phyloP scores from a whole-genome alignment of 2,113 vertebrate genomes.

The Sorex araneus region DNA sequence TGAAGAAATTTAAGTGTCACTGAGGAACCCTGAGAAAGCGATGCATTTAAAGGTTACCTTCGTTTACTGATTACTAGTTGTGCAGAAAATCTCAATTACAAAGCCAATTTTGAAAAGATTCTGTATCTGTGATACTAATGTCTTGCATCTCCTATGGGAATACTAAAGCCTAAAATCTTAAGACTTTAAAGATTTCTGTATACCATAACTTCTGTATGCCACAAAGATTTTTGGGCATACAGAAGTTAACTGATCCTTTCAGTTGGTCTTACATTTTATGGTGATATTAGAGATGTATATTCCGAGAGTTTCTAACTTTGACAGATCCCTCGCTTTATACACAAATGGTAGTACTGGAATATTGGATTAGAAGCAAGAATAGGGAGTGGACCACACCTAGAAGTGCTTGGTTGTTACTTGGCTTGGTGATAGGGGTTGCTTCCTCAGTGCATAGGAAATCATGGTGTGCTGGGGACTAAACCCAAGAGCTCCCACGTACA shows the following conservation, averaged over 20 bases:
- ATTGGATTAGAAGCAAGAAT: neutral
- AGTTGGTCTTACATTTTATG: neutral
- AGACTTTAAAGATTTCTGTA: too few species aligned
- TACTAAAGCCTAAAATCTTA: neutral
- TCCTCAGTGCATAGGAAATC: too few species aligned
- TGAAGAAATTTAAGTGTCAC: neutral
- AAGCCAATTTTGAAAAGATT: neutral
- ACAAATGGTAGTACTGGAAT: neutral
- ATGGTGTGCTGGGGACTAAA: too few species aligned
- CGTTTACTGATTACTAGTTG: conserved; percentile 12
- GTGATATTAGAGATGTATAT: neutral
- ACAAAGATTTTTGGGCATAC: neutral
- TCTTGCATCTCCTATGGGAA: neutral
- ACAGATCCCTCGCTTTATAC: neutral
- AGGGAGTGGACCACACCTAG: neutral
- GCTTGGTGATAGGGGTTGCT: too few species aligned
- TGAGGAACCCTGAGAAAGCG: conserved; percentile 2
- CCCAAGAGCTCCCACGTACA: too few species aligned
- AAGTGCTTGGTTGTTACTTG: too few species aligned
- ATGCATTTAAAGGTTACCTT: neutral
- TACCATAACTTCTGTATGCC: too few species aligned
- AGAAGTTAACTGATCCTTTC: neutral
- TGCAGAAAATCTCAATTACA: neutral
- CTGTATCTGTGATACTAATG: neutral
- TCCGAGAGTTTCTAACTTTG: neutral